A percentile compares a stretch with the other conserved stretches of the same genome.
Evolutionary conservation across 2,113 vertebrate genomes (phyloP).

Genomic region (Hemicordylus capensis): DNA sequence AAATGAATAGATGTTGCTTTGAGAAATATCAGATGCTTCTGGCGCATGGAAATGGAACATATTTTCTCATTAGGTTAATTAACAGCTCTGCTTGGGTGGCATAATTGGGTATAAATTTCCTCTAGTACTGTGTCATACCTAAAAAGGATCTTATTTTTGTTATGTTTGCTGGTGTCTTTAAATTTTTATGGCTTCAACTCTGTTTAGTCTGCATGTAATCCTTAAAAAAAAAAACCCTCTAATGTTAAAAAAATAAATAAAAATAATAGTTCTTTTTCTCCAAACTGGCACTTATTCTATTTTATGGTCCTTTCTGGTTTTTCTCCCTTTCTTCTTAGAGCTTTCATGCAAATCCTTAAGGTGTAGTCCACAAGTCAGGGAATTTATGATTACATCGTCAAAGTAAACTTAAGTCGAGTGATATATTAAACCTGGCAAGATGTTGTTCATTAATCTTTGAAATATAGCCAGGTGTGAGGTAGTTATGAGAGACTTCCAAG

Average conservation of each 20-base stretch:
- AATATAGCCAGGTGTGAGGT: slow-evolving; percentile 77
- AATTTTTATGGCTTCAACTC: slow-evolving; percentile 82
- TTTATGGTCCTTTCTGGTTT: slow-evolving; percentile 63
- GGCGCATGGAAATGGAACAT: slow-evolving; percentile 78
- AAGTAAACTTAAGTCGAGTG: slow-evolving; percentile 63
- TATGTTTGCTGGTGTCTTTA: slow-evolving; percentile 81
- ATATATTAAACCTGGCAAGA: slow-evolving; percentile 80
- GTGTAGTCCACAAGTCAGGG: slow-evolving; percentile 74
- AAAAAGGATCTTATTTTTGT: slow-evolving; percentile 82
- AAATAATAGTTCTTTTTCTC: slow-evolving; percentile 79
- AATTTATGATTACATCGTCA: slow-evolving; percentile 77
- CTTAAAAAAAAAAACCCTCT: slow-evolving; percentile 78
- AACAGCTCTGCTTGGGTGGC: slow-evolving; percentile 81
- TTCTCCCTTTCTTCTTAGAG: slow-evolving; percentile 68
- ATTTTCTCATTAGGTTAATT: slow-evolving; percentile 84
- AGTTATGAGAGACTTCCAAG: slow-evolving; percentile 66
- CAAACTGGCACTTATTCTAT: slow-evolving; percentile 73
- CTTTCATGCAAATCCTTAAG: slow-evolving; percentile 73
- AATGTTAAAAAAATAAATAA: slow-evolving; percentile 83
- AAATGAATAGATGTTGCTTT: slow-evolving; percentile 65
- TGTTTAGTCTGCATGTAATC: slow-evolving; percentile 85
- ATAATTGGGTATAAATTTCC: slow-evolving; percentile 81
- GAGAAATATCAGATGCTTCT: slow-evolving; percentile 76
- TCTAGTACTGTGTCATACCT: slow-evolving; percentile 81
- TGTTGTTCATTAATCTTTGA: slow-evolving; percentile 79